Evolutionary conservation across 2,888 invertebrate species (phyloP), one percentile per base, ranked within the genome.

Genomic region (Drosophila emarginata): DNA sequence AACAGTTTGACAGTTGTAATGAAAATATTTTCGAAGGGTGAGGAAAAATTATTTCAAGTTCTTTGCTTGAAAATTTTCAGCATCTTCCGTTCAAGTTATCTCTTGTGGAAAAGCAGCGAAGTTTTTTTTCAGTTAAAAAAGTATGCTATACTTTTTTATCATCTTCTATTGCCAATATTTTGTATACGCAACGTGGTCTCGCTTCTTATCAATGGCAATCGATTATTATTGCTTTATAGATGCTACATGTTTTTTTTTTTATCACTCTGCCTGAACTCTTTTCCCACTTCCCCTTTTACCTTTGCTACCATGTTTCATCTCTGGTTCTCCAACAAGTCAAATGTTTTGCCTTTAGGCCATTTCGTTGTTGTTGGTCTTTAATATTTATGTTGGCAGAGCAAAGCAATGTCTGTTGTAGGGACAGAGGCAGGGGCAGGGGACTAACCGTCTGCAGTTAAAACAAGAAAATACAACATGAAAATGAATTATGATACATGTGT

Each of bases 401-500:
- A 45, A 45, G 45, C 18, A 45, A 9, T 32, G 32, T 78, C 87
- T 87, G 77, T 74, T 77, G 78, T 72, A 50, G 50, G 68, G 59
- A 61, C 67, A 71, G 52, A 15, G 9, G 32, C 15, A 28, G 51
- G 32, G 74, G 63, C 60, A 26, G 15, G 71, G 45, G 21, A 51
- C 68, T 56, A 11, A 32, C 26, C 52, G 15, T 26, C 63, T 81
- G 79, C 79, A 73, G 77, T 73, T 76, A 77, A 84, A 77, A 75
- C 76, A 45, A 45, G 45, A 79, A 83, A 88, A 84, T 83, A 83
- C 85, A 87, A 83, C 83, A 83, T 79, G 82, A 72, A 80, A 80
- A 89, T 89, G 89, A 90, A 90, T 90, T 89, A 90, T 90, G 89
- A 89, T 89, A 82, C 89, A 89, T 90, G 86, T 81, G 87, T 85